Percentiles rank a stretch among this genome's conserved stretches.
Evolutionary conservation across 1,140 invertebrate genomes (phyloP).

Genomic region (Neodiprion virginianus): DNA sequence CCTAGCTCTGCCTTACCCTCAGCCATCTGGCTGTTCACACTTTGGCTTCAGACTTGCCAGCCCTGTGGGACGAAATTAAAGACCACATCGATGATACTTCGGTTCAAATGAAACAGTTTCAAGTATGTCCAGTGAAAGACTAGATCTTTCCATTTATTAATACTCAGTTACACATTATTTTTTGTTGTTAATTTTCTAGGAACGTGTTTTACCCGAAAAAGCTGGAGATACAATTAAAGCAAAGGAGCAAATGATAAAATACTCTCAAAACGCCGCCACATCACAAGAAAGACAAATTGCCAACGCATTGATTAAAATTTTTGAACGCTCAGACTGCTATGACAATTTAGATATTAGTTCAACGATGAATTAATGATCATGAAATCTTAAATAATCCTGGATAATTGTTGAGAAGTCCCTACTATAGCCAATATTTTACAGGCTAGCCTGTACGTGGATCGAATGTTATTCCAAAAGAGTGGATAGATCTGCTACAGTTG

Average conservation of each 20-base stretch:
- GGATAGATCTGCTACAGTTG: too few species aligned
- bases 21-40: conserved; percentile 49
- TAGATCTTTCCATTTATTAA: background rate
- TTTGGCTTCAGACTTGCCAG: conserved; percentile 45
- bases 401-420: too few species aligned
- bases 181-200: conserved; percentile 40
- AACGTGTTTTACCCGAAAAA: conserved; percentile 57
- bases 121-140: conserved; percentile 35
- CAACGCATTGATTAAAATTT: conserved; percentile 42
- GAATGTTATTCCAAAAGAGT: too few species aligned
- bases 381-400: background rate
- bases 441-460: too few species aligned
- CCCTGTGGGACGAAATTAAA: conserved; percentile 51
- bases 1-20: conserved; percentile 56
- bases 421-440: too few species aligned
- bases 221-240: conserved; percentile 52
- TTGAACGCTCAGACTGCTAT: conserved; percentile 44
- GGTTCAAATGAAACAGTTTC: conserved; percentile 52
- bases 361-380: conserved; percentile 23
- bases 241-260: conserved; percentile 44
- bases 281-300: conserved; percentile 46
- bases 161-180: conserved; percentile 7
- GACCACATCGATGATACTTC: conserved; percentile 52
- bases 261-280: conserved; percentile 36
- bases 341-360: conserved; percentile 37